Evolutionary conservation across 37 sponge, comb jelly and placozoan species (phyloP).

Genomic region (Lycopodina hypogea): DNA sequence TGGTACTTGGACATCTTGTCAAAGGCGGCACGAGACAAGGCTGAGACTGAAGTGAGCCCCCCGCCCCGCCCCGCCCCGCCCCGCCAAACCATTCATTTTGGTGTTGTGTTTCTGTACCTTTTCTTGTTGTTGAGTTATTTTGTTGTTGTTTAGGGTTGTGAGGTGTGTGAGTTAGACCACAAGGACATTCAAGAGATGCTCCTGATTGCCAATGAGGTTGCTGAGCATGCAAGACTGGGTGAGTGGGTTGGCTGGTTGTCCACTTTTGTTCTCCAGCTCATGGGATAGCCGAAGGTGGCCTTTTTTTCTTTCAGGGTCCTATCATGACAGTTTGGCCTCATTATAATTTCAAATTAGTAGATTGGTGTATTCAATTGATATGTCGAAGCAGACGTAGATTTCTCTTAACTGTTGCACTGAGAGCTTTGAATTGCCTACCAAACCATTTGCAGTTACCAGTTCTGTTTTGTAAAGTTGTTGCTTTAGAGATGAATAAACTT

Average conservation of each 20-base stretch:
- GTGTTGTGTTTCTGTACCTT: neutral
- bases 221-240: slow-evolving; percentile 78
- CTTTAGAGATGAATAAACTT: no score
- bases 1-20: slow-evolving; percentile 81
- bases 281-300: no score
- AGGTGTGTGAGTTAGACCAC: slow-evolving; percentile 38
- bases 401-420: no score
- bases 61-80: neutral
- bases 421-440: no score
- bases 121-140: neutral
- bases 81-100: neutral
- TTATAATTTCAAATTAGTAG: no score
- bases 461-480: no score
- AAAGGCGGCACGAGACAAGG: slow-evolving; percentile 63
- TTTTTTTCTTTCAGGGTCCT: no score
- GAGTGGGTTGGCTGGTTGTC: neutral
- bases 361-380: no score
- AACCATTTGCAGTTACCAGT: no score
- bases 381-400: no score
- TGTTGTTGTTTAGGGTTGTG: slow-evolving; percentile 12
- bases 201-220: slow-evolving; percentile 81
- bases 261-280: no score
- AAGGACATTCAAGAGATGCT: slow-evolving; percentile 85
- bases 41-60: slow-evolving; percentile 23
- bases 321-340: no score